Evolutionary conservation across 2,888 invertebrate species (phyloP).

Genomic region (Melanchra persicariae): DNA sequence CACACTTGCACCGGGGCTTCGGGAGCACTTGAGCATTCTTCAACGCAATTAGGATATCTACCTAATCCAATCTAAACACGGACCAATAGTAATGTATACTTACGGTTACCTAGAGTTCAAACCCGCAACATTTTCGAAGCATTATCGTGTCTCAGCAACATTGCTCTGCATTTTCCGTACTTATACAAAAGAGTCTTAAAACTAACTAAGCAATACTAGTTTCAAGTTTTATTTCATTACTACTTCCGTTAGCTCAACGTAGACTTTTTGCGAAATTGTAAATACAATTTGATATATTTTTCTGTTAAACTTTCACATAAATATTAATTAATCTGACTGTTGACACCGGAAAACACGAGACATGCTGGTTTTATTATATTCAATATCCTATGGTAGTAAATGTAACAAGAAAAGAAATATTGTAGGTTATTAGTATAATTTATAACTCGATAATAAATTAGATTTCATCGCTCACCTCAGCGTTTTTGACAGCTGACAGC

Average conservation of each 20-base stretch:
- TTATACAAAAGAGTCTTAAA: not conserved
- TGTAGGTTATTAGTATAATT: constrained; percentile 56
- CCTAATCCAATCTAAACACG: not conserved
- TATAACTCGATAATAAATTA: constrained; percentile 71
- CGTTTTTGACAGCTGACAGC: constrained; percentile 85
- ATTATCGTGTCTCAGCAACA: too few species aligned
- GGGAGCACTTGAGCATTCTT: too few species aligned
- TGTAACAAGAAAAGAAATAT: constrained; percentile 49
- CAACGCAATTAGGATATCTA: not conserved
- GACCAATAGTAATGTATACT: not conserved
- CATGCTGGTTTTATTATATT: constrained; percentile 42
- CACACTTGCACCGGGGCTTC: too few species aligned
- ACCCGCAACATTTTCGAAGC: not conserved
- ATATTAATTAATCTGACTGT: constrained; percentile 16
- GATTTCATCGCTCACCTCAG: constrained; percentile 80
- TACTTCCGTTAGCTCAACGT: not conserved
- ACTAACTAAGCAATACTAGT: constrained; percentile 20
- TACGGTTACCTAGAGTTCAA: not conserved
- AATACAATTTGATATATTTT: not conserved
- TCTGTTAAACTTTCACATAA: constrained; percentile 16
- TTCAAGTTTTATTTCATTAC: not conserved
- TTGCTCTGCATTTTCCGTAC: too few species aligned
- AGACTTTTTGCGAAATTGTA: constrained; percentile 23
- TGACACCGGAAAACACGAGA: constrained; percentile 47
- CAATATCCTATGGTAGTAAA: constrained; percentile 44